Evolutionary conservation across 2,113 vertebrate species (phyloP).

Genomic region (Alligator mississippiensis): DNA sequence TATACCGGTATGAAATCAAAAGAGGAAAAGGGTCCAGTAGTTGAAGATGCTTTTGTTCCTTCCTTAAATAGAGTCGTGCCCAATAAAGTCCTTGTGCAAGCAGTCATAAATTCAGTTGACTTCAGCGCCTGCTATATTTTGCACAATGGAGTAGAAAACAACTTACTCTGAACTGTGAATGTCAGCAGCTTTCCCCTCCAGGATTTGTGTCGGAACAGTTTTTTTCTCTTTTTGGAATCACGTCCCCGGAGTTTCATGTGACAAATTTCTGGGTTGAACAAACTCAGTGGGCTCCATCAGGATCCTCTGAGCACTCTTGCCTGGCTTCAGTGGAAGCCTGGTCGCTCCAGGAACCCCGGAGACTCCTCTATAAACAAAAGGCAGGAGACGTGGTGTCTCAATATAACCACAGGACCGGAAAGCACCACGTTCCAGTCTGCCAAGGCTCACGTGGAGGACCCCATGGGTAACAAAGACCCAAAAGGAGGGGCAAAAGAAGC

Average conservation of each 20-base stretch:
- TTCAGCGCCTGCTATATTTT: background rate
- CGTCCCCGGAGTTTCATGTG: constrained; percentile 26
- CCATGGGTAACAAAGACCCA: background rate
- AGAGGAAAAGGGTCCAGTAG: background rate
- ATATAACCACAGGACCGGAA: background rate
- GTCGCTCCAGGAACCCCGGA: constrained; percentile 12
- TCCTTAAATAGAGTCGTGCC: background rate
- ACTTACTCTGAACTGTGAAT: constrained; percentile 3
- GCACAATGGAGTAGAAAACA: background rate
- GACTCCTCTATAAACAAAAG: background rate
- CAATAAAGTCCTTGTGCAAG: background rate
- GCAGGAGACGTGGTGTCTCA: background rate
- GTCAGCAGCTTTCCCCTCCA: fast-evolving
- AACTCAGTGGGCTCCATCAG: constrained; percentile 26
- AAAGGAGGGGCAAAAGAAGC: background rate
- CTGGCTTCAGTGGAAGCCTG: constrained; percentile 17
- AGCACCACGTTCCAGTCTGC: background rate
- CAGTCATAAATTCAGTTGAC: constrained; percentile 10
- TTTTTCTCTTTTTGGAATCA: constrained; percentile 22
- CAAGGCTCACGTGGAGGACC: fast-evolving
- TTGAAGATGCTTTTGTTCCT: background rate
- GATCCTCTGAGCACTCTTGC: background rate
- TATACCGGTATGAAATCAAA: too few species aligned
- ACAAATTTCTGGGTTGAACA: constrained; percentile 23
- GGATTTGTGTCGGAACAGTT: constrained; percentile 16